Conservation (phyloP, 2,797 vertebrate species). For the Knipowitschia caucasica region DNA sequence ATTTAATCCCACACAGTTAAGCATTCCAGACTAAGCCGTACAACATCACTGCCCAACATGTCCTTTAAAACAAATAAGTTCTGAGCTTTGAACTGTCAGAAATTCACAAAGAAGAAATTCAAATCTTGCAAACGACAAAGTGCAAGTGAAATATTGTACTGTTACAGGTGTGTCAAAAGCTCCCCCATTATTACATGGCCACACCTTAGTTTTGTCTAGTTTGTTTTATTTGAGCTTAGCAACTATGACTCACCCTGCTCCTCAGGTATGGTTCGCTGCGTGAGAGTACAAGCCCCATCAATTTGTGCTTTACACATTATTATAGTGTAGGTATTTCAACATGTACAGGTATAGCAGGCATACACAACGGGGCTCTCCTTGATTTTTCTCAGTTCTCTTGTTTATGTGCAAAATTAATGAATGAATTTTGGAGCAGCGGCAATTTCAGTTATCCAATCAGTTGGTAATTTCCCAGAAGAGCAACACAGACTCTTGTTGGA, state of each 20-base stretch:
- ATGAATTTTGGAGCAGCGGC: not conserved
- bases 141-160: conserved; percentile 22
- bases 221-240: conserved; percentile 45
- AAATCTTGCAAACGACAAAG: conserved; percentile 6
- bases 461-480: not conserved
- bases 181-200: conserved; percentile 37
- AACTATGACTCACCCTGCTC: conserved; percentile 38
- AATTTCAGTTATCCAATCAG: conserved; percentile 1
- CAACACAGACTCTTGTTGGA: not conserved
- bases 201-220: conserved; percentile 50
- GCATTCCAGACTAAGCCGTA: too few species aligned
- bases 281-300: not conserved
- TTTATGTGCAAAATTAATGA: conserved; percentile 6
- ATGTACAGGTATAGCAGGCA: not conserved
- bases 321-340: not conserved
- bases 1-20: too few species aligned
- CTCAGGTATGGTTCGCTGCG: conserved; percentile 1
- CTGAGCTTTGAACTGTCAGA: conserved; percentile 8
- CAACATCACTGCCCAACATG: too few species aligned
- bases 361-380: not conserved
- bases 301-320: not conserved
- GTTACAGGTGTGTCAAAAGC: conserved; percentile 40
- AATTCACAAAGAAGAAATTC: conserved; percentile 1
- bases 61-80: not conserved
- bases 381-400: conserved; percentile 1